phyloP scores from a whole-genome alignment of 2,113 vertebrate species.

The Clarias macrocephalus region DNA sequence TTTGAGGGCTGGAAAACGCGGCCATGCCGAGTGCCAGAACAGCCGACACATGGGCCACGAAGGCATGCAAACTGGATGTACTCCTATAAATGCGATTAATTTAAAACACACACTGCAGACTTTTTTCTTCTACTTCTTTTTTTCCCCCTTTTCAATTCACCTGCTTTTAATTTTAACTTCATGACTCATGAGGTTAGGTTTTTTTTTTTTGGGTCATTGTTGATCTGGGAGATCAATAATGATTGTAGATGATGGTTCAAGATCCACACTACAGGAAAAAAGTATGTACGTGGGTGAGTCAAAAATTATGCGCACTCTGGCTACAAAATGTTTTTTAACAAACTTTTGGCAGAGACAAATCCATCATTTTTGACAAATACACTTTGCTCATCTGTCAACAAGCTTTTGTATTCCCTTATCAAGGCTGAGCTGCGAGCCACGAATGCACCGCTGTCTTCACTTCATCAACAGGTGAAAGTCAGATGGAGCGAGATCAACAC shows the following conservation, averaged over 20 bases:
- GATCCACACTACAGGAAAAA: not conserved
- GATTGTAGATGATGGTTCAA: too few relatives aligned
- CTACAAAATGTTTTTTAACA: too few relatives aligned
- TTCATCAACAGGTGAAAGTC: too few relatives aligned
- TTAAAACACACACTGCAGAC: constrained; percentile 22
- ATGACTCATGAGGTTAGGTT: constrained; percentile 45
- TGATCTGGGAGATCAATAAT: not conserved
- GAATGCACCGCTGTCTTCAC: too few relatives aligned
- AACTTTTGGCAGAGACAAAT: too few relatives aligned
- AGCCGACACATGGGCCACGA: constrained; percentile 33
- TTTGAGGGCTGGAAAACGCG: constrained; percentile 41
- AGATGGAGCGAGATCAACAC: too few relatives aligned
- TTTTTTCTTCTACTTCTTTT: not conserved
- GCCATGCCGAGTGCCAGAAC: not conserved
- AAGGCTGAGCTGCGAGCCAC: too few relatives aligned
- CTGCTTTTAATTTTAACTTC: constrained; percentile 27
- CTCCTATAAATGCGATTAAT: constrained; percentile 19
- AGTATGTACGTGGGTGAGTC: not conserved
- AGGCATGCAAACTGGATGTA: constrained; percentile 24
- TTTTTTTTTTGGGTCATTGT: constrained; percentile 40
- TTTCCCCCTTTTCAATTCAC: constrained; percentile 16
- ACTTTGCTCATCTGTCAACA: too few relatives aligned
- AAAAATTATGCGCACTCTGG: too few relatives aligned
- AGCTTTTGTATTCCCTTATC: too few relatives aligned
- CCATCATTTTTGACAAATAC: too few relatives aligned